Base-by-base conservation (phyloP, 1,140 invertebrate species). In the Riptortus pedestris region DNA sequence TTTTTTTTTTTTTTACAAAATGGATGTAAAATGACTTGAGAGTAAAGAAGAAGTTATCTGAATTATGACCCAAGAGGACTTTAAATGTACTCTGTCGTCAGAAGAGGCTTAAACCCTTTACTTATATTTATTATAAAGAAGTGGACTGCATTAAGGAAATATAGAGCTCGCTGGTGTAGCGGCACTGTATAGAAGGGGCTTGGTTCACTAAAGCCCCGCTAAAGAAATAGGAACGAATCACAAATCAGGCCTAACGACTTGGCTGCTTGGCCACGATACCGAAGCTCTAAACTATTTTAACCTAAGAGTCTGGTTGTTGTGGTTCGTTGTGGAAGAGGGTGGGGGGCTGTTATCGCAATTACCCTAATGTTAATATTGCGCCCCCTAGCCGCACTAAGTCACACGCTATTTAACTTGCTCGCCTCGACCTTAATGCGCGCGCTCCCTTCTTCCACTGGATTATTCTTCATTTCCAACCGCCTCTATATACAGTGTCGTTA, bases 391-490 rank as follows among this genome's bases (percentile, higher is more conserved):
- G 22, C 51, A 55, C 51, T 55, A 55, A 55, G 51, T 55, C 51
- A 55, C 51, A 55, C 18, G 51, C 51, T 55, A 55, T 55, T 55
- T 55, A 55, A 55, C 51, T 55, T 55, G 14, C 12, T 26, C 5
- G 31, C 31, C 31, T 38, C 31, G 31, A 38, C 31, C 51, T 24
- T 55, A 55, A 55, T 55, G 51, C 51, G 31, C 31, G 5, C 31
- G 5, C 31, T 38, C 31, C 31, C n/a, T 4, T 14, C 51, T 12
- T 55, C 51, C n/a, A 22, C 24, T n/a, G 48, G 48, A 51, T 51
- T 38, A 38, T 14, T 38, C 31, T 14, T 38, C 31, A 38, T 38
- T 38, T 38, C 14, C 31, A 38, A 38, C 5, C 14, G 31, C 5
- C 48, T 18, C 24, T 47, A 47, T 47, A 24, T 26, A 24, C 24